Base-by-base conservation (phyloP, 2,888 invertebrate genomes). In the Gryllus longicercus region DNA sequence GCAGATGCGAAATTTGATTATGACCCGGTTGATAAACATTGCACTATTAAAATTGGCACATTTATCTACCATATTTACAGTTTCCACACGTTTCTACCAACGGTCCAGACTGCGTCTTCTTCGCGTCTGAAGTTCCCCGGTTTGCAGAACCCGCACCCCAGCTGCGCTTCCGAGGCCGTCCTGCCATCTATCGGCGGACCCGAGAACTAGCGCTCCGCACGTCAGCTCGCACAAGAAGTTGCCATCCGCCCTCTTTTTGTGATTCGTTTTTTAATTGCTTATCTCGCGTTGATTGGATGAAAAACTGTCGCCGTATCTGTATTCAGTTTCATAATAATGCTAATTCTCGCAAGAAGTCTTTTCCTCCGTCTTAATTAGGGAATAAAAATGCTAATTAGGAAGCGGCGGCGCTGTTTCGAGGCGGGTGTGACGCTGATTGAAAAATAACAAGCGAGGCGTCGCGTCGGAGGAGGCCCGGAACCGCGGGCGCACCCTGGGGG, bases 281-380 rank as follows among this genome's bases (percentile, higher is more conserved):
- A 63, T 63, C 63, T 12, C 14, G 63, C 16, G 63, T 63, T 63
- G 63, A 63, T 63, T 14, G 63, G n/a, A 63, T 63, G 63, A 63
- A 63, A 63, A 18, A n/a, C 63, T 14, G 63, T 18, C 16, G 63
- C 63, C 14, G 63, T 18, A 63, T 63, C 63, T 63, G n/a, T 63
- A 63, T 63, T 63, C 63, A 63, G 16, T 63, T 63, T 63, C 63
- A 63, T 63, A 63, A 63, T 63, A 63, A 63, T 63, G 63, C 63
- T 63, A 63, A 63, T 63, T 63, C 16, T n/a, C 3, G n/a, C 14
- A 63, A 63, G 14, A 63, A 63, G 63, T 63, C 63, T 63, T 63
- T 38, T 63, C 63, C n/a, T 63, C n/a, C 63, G n/a, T n/a, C n/a
- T 63, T 63, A 63, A 63, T 63, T 63, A n/a, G 63, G n/a, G n/a